Conservation (phyloP, 2,797 vertebrate species). For the Octomys mimax region DNA sequence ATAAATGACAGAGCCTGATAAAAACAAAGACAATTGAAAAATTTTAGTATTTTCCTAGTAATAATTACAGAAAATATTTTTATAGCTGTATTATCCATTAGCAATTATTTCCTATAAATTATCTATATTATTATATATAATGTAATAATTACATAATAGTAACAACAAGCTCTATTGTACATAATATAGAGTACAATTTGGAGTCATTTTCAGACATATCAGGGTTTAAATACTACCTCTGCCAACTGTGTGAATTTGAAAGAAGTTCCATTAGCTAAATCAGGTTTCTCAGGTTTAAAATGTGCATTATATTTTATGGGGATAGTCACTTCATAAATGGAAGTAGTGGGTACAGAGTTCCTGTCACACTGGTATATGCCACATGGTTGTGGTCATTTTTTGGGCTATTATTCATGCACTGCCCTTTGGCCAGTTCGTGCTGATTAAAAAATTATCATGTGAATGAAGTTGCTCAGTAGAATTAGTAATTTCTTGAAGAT, state of each 20-base stretch:
- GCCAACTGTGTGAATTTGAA: not conserved
- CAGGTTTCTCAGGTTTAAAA: conserved; percentile 14
- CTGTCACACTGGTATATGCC: not conserved
- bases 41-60: not conserved
- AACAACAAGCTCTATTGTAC: not conserved
- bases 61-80: not conserved
- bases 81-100: not conserved
- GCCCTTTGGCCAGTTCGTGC: not conserved
- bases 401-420: not conserved
- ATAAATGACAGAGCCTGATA: conserved; percentile 3
- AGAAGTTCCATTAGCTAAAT: not conserved
- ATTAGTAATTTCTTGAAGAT: conserved; percentile 44
- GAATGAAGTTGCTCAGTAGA: conserved; percentile 32
- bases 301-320: not conserved
- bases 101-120: conserved; percentile 42
- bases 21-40: conserved; percentile 25
- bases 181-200: not conserved
- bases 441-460: not conserved
- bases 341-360: not conserved
- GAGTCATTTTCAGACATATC: not conserved
- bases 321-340: conserved; percentile 39
- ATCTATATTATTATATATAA: not conserved
- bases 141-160: not conserved
- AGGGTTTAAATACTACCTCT: conserved; percentile 4
- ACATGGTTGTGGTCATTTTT: not conserved